These are phyloP conservation scores for Macquaria australasica DNA, from an alignment of 2,113 vertebrate species.

Conservation along the genomic window DNA sequence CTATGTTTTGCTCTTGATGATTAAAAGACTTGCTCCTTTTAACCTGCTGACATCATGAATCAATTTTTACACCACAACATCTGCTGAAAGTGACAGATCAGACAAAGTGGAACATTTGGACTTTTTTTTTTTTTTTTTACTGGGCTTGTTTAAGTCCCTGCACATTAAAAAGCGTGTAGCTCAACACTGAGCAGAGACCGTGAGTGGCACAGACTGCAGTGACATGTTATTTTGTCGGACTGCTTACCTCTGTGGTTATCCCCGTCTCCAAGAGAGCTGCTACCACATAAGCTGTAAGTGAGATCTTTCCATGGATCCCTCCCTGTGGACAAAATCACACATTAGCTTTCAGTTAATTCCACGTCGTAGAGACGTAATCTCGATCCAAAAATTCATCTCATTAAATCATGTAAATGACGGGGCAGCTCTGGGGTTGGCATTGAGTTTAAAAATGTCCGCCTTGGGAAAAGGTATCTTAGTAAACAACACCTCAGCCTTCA, in stretches of 20 bases:
- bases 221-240: neutral
- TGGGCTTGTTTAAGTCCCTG: neutral
- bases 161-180: neutral
- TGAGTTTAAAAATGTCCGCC: neutral
- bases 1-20: neutral
- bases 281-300: constrained; percentile 93
- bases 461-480: neutral
- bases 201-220: neutral
- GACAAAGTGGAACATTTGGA: neutral
- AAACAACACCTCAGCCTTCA: constrained; percentile 1
- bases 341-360: constrained; percentile 14
- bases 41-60: neutral
- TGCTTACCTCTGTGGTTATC: constrained; percentile 89
- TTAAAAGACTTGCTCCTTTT: neutral
- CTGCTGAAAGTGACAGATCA: neutral
- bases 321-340: constrained; percentile 82
- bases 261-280: constrained; percentile 92
- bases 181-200: neutral
- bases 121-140: neutral
- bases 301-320: constrained; percentile 92
- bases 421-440: neutral
- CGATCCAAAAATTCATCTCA: neutral
- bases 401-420: neutral
- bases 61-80: neutral
- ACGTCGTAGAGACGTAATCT: neutral